A percentile compares a stretch with the other conserved stretches of the same genome.
Evolutionary conservation across 2,797 vertebrate species (phyloP).

Genomic region (Fratercula arctica): DNA sequence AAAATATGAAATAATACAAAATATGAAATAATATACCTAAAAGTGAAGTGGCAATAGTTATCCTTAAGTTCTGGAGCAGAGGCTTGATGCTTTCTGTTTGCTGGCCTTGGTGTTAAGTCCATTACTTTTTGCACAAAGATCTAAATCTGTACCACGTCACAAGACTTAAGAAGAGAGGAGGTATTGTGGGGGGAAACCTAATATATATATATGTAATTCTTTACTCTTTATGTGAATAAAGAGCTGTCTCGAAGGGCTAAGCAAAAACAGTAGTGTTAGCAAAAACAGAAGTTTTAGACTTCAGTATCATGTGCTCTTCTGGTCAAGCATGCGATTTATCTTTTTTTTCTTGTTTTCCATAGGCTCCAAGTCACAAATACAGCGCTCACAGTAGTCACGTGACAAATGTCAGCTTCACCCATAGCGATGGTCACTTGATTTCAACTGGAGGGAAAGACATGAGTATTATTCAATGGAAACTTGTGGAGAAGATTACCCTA

Average conservation of each 20-base stretch:
- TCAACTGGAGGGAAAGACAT: slow-evolving; percentile 97
- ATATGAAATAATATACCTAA: not conserved
- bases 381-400: slow-evolving; percentile 97
- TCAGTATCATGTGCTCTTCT: fast-evolving
- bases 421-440: slow-evolving; percentile 89
- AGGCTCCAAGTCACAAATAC: slow-evolving; percentile 98
- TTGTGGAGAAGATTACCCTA: slow-evolving; percentile 86
- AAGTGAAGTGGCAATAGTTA: not conserved
- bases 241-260: not conserved
- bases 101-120: not conserved
- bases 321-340: not conserved
- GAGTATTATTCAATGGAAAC: slow-evolving; percentile 96
- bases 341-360: slow-evolving; percentile 36
- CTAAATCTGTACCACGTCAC: not conserved
- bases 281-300: not conserved
- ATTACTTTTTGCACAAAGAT: not conserved
- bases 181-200: not conserved
- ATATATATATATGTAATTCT: not conserved
- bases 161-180: not conserved
- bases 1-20: not conserved
- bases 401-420: slow-evolving; percentile 96
- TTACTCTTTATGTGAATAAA: not conserved
- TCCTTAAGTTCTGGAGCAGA: not conserved
- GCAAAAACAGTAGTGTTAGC: not conserved
- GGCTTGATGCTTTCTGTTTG: not conserved